phyloP scores from a whole-genome alignment of 2,113 vertebrate genomes.

The Megaceryle torquata region DNA sequence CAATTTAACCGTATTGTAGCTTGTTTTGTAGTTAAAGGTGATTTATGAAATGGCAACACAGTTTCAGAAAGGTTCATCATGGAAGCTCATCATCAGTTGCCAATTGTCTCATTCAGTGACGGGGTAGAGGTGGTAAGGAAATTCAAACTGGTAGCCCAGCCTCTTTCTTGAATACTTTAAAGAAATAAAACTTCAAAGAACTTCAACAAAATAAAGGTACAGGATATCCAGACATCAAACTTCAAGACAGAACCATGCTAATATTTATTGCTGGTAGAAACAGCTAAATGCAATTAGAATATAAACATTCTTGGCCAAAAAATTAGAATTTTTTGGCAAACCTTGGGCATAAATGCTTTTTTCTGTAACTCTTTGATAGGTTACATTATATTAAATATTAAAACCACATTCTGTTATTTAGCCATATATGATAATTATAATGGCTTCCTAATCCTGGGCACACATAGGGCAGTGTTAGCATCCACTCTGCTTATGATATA shows the following conservation, averaged over 20 bases:
- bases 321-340: neutral
- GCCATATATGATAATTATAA: conserved; percentile 35
- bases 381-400: neutral
- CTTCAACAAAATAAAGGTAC: neutral
- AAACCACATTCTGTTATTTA: neutral
- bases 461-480: neutral
- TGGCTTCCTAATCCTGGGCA: conserved; percentile 35
- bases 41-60: neutral
- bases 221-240: neutral
- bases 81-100: neutral
- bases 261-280: neutral
- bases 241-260: neutral
- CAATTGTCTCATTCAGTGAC: neutral
- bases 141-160: neutral
- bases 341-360: neutral
- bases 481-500: conserved; percentile 18
- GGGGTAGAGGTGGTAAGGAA: neutral
- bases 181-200: neutral
- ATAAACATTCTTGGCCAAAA: neutral
- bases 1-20: neutral
- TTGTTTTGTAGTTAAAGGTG: neutral
- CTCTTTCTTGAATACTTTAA: neutral
- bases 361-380: neutral
- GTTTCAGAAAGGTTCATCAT: neutral
- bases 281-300: neutral